A percentile compares a stretch with the other conserved stretches of the same genome.
Evolutionary conservation across 2,888 invertebrate genomes (phyloP).

Genomic region (Chrysodeixis includens): DNA sequence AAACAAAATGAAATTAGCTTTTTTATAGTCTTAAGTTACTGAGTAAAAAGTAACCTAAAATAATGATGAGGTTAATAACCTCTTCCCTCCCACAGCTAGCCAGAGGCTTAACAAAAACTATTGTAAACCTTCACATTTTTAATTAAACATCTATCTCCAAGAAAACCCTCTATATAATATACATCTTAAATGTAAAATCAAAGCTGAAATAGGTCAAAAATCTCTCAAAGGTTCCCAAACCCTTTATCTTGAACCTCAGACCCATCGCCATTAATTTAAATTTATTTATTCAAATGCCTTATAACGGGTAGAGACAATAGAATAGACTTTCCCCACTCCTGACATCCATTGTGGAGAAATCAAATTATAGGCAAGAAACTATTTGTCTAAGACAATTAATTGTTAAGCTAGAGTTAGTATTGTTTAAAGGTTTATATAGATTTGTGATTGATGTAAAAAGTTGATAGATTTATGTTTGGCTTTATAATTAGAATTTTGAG

Average conservation of each 20-base stretch:
- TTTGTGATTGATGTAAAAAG: slow-evolving; percentile 4
- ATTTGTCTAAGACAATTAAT: slow-evolving; percentile 42
- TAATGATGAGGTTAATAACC: too few species aligned
- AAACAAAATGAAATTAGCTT: too few species aligned
- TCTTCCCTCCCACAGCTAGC: too few species aligned
- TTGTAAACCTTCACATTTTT: neutral
- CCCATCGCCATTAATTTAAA: slow-evolving; percentile 42
- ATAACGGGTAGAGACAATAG: slow-evolving; percentile 31
- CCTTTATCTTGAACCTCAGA: slow-evolving; percentile 14
- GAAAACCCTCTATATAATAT: neutral
- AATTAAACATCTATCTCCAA: neutral
- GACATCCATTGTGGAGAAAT: slow-evolving; percentile 41
- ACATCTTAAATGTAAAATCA: neutral
- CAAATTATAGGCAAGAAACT: slow-evolving; percentile 43
- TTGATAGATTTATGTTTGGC: too few species aligned
- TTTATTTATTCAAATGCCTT: slow-evolving; percentile 42
- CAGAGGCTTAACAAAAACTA: too few species aligned
- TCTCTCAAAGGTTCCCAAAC: neutral
- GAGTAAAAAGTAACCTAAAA: too few species aligned
- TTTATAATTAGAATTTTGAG: too few species aligned
- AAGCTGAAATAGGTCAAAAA: neutral
- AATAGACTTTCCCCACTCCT: slow-evolving; percentile 2
- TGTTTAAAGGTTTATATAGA: slow-evolving; percentile 27
- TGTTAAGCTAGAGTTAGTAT: slow-evolving; percentile 20
- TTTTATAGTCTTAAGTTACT: too few species aligned